Percentiles rank a stretch among this genome's conserved stretches.
Evolutionary conservation across 2,113 vertebrate genomes (phyloP).

Genomic region (Orycteropus afer): DNA sequence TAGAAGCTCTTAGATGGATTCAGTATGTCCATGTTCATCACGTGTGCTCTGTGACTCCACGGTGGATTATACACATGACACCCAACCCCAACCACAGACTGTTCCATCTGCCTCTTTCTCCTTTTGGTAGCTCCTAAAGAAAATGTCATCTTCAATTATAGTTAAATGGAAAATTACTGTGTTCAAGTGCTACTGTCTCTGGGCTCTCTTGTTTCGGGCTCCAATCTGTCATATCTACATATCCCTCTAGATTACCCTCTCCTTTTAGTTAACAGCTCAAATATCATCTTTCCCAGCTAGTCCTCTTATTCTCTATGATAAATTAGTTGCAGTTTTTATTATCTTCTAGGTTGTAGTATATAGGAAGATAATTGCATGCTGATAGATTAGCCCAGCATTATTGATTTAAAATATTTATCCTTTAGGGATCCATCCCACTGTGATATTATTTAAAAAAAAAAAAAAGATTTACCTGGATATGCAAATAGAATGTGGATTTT

Average conservation of each 20-base stretch:
- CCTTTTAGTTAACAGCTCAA: conserved; percentile 33
- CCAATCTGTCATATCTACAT: neutral
- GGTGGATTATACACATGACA: neutral
- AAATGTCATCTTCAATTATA: conserved; percentile 35
- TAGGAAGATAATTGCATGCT: neutral
- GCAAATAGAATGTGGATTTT: conserved; percentile 47
- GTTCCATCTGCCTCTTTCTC: conserved; percentile 23
- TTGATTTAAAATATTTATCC: conserved; percentile 31
- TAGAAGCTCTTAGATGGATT: conserved; percentile 1
- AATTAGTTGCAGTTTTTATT: conserved; percentile 38
- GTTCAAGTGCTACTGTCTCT: conserved; percentile 3
- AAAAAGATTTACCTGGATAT: conserved; percentile 16
- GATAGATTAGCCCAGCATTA: neutral
- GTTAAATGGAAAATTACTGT: conserved; percentile 52
- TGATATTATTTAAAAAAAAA: neutral
- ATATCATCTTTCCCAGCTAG: neutral
- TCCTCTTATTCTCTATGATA: neutral
- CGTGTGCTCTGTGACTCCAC: neutral
- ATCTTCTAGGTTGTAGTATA: conserved; percentile 22
- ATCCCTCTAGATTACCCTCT: neutral
- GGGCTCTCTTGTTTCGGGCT: neutral
- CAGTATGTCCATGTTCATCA: conserved; percentile 6
- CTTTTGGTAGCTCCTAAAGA: conserved; percentile 34
- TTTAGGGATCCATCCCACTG: neutral
- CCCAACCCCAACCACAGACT: neutral